Base-by-base conservation (phyloP, 2,888 invertebrate genomes). In the Chorisops tibialis region DNA sequence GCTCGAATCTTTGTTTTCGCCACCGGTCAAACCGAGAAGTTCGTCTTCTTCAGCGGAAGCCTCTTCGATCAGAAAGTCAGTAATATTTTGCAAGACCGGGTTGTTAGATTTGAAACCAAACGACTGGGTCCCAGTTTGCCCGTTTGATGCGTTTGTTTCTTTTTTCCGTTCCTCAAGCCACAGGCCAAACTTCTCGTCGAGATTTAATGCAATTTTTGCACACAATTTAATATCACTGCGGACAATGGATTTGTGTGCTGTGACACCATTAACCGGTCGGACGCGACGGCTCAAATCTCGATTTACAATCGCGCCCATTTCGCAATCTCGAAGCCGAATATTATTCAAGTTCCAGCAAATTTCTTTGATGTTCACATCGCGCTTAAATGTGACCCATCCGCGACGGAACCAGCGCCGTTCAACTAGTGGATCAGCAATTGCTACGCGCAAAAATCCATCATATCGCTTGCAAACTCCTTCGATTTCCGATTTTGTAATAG, bases 341-440 rank as follows among this genome's bases (percentile, higher is more conserved):
- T 94, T 96, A 75, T 97, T 98, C 43, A 99, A 83, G 75, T 93
- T 95, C 97, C 97, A 99, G 79, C 98, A 99, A 68, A 99, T 98
- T 75, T 99, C 98, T 75, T 98, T 98, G 68, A 99, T 98, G 79
- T 98, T 97, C 48, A 98, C 96, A 72, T 94, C 91, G 18, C 96
- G 84, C 68, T 93, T 90, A 79, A 97, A 98, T 0, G 98, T 98
- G 37, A 97, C 96, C 98, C 98, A 99, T 41, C 97, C 99, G 51
- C 98, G 86, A 12, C 99, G 87, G 78, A 93, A 91, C 91, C 97
- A 99, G 45, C 95, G 86, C 19, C 97, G 84, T 74, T 99, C 99
- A 0, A 96, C 93, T 72, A 96, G 86, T 0, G 99, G 98, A 79
- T 99, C 99, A 0, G 98, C 96, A 60, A 99, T 84, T 1, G 97